Base-by-base conservation (phyloP, 2,888 invertebrate genomes). In the Myathropa florea region DNA sequence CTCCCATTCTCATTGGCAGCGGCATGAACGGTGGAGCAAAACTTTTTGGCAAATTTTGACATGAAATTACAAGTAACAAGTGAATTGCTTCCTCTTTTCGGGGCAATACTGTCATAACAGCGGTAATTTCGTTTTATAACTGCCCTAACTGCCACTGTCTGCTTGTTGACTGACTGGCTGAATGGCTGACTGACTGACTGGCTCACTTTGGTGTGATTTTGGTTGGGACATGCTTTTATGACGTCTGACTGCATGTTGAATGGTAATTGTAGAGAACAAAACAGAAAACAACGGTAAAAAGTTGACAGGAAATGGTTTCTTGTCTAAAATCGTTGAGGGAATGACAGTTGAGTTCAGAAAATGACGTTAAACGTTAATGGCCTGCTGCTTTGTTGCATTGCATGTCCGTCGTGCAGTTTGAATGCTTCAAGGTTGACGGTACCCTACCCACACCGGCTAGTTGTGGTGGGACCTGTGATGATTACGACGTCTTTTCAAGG, bases 1-100 rank as follows among this genome's bases (percentile, higher is more conserved):
- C 80, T 71, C 76, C 55, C 33, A 84, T 70, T 80, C 76, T 18
- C 71, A 76, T 84, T 68, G 64, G 18, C 46, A 46, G 46, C 18
- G 46, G 46, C 7, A 46, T 46, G 46, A n/a, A 46, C 73, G 21
- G 33, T 30, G 10, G 60, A 59, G 18, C 46, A 39, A 57, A 72
- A 46, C 18, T 72, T 72, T 72, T 14, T 53, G 60, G 21, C 60
- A 65, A 80, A 71, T 75, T 75, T 80, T 71, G 65, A 68, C 77
- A 77, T 36, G 21, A 36, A 77, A 77, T 77, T 53, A 46, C 46
- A 61, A 77, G 68, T 77, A 67, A 68, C 76, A 68, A 68, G 68
- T 77, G 60, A 33, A 60, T 61, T 67, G 76, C 60, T 55, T 23
- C 57, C 26, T 24, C 28, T 21, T 36, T 12, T 75, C 4, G 14